Evolutionary conservation across 2,888 invertebrate species (phyloP).

Genomic region (Yponomeuta sedellus): DNA sequence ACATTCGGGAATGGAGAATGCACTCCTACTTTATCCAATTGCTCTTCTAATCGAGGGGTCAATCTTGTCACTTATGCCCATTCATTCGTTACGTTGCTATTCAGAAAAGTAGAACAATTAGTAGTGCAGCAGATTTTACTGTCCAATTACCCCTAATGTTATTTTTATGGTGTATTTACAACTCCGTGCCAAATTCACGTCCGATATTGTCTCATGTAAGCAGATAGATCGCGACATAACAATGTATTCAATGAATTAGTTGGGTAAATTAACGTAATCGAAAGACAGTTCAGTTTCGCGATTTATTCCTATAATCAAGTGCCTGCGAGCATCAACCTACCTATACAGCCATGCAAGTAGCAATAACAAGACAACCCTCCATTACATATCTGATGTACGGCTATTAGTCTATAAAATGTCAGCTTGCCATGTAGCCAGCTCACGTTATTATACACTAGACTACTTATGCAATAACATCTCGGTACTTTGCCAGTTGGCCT

Average conservation of each 20-base stretch:
- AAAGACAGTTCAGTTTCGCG: slow-evolving; percentile 36
- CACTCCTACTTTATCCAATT: slow-evolving; percentile 24
- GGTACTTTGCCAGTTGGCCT: not conserved
- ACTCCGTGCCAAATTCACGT: too few relatives aligned
- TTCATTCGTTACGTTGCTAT: not conserved
- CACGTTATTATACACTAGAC: slow-evolving; percentile 7
- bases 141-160: too few relatives aligned
- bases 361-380: slow-evolving; percentile 1
- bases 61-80: slow-evolving; percentile 27
- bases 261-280: not conserved
- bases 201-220: not conserved
- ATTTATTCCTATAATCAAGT: slow-evolving; percentile 29
- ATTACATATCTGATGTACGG: slow-evolving; percentile 12
- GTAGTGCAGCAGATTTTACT: too few relatives aligned
- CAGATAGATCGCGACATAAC: not conserved
- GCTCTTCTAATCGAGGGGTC: slow-evolving; percentile 22
- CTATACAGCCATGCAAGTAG: not conserved
- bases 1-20: slow-evolving; percentile 20
- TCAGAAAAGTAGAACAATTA: too few relatives aligned
- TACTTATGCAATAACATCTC: not conserved
- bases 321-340: not conserved
- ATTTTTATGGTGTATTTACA: too few relatives aligned
- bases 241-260: not conserved
- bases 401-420: slow-evolving; percentile 9
- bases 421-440: slow-evolving; percentile 1